These are phyloP conservation scores for Psilanteris sp. DNA, from an alignment of 1,140 invertebrate genomes.

Conservation along the genomic window DNA sequence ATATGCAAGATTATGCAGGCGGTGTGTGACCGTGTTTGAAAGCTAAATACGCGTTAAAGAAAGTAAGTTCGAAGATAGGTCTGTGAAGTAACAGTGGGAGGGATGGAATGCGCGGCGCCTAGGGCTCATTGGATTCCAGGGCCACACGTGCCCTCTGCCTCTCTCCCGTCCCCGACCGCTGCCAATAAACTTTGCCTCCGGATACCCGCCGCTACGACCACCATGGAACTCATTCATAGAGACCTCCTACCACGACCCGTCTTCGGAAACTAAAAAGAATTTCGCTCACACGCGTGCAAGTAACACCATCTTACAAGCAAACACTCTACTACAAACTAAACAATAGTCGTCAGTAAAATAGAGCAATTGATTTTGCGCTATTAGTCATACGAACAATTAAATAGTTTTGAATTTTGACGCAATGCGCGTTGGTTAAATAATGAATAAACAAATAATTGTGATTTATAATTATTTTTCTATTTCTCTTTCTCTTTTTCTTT, in stretches of 20 bases:
- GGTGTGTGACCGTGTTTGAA: slow-evolving; percentile 63
- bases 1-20: slow-evolving; percentile 41
- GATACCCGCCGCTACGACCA: slow-evolving; percentile 79
- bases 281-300: slow-evolving; percentile 9
- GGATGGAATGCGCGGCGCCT: slow-evolving; percentile 83
- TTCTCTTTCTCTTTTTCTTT: too few relatives aligned
- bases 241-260: slow-evolving; percentile 76
- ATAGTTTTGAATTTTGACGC: too few relatives aligned
- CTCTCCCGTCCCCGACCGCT: slow-evolving; percentile 70
- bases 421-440: too few relatives aligned
- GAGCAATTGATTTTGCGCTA: too few relatives aligned
- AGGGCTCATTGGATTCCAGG: slow-evolving; percentile 82
- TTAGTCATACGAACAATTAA: too few relatives aligned
- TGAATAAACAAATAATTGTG: too few relatives aligned
- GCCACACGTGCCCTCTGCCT: slow-evolving; percentile 78
- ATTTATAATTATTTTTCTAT: too few relatives aligned
- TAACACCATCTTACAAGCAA: slow-evolving; percentile 23
- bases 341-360: too few relatives aligned
- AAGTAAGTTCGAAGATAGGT: slow-evolving; percentile 72
- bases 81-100: slow-evolving; percentile 64
- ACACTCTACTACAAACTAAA: not conserved
- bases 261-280: slow-evolving; percentile 18
- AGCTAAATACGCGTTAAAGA: slow-evolving; percentile 72
- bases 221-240: slow-evolving; percentile 79
- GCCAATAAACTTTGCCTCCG: slow-evolving; percentile 79